A percentile compares a stretch with the other conserved stretches of the same genome.
These are phyloP conservation scores for Exaiptasia diaphana DNA, from an alignment of 64 coral and sea anemone genomes.

Conservation along the genomic window DNA sequence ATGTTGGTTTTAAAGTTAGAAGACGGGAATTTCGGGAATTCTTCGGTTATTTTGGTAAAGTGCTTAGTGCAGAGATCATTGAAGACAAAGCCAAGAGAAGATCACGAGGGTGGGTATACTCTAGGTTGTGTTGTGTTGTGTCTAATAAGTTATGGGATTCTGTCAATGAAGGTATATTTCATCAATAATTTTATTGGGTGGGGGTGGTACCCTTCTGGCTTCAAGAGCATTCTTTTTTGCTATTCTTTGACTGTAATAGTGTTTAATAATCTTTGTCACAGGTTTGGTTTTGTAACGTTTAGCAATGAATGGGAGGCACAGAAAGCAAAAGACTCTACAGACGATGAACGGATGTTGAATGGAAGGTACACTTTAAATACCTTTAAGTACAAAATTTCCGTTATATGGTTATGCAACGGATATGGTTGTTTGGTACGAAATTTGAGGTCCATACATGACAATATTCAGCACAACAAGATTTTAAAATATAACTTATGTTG, in stretches of 20 bases:
- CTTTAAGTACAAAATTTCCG: too few relatives aligned
- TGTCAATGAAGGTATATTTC: too few relatives aligned
- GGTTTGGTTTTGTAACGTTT: slow-evolving; percentile 95
- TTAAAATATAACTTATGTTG: too few relatives aligned
- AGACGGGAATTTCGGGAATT: slow-evolving; percentile 66
- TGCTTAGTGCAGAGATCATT: slow-evolving; percentile 79
- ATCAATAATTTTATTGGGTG: too few relatives aligned
- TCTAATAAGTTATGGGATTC: too few relatives aligned
- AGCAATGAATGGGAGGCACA: slow-evolving; percentile 77
- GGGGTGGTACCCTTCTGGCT: too few relatives aligned
- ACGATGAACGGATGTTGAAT: slow-evolving; percentile 71
- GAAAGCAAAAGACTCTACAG: slow-evolving; percentile 75
- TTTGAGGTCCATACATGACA: too few relatives aligned
- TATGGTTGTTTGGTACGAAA: too few relatives aligned
- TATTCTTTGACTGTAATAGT: not conserved
- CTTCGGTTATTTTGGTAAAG: slow-evolving; percentile 80
- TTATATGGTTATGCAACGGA: too few relatives aligned
- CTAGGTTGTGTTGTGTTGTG: too few relatives aligned
- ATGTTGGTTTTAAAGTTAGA: slow-evolving; percentile 79
- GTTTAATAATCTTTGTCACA: not conserved
- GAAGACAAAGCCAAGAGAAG: slow-evolving; percentile 72
- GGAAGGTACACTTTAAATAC: slow-evolving; percentile 77
- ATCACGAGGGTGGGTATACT: slow-evolving; percentile 80
- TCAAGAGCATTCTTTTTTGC: too few relatives aligned
- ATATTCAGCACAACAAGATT: too few relatives aligned